These are phyloP conservation scores for Trichonephila clavata DNA, from an alignment of 1,140 invertebrate genomes.

Conservation along the genomic window DNA sequence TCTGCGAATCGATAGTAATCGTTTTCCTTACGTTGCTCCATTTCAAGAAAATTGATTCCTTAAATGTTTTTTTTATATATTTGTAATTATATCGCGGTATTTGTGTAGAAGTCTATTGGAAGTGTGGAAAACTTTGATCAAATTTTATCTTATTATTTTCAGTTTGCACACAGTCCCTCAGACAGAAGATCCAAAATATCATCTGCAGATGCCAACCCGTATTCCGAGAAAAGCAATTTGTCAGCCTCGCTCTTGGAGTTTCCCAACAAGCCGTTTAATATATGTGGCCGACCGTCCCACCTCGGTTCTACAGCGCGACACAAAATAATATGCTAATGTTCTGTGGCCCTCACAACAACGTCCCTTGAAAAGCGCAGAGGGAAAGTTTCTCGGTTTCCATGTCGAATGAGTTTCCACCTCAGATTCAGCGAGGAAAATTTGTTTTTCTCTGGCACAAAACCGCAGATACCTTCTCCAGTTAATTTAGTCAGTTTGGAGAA, in stretches of 20 bases:
- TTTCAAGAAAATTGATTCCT: no score
- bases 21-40: no score
- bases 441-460: not conserved
- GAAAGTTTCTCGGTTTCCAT: slow-evolving; percentile 27
- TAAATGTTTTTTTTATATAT: no score
- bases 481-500: not conserved
- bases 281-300: not conserved
- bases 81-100: no score
- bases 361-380: slow-evolving; percentile 8
- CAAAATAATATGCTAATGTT: slow-evolving; percentile 72
- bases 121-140: not conserved
- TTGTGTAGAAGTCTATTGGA: no score
- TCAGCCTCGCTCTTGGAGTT: slow-evolving; percentile 45
- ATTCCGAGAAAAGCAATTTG: slow-evolving; percentile 65
- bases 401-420: slow-evolving; percentile 12
- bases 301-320: slow-evolving; percentile 43
- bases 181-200: slow-evolving; percentile 32
- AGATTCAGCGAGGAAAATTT: not conserved
- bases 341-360: not conserved
- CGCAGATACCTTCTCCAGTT: not conserved
- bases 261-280: slow-evolving; percentile 35
- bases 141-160: not conserved
- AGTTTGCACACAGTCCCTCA: slow-evolving; percentile 32
- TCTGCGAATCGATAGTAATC: no score
- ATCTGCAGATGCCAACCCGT: slow-evolving; percentile 57